Conservation (phyloP, 2,113 vertebrate genomes). For the Egretta garzetta region DNA sequence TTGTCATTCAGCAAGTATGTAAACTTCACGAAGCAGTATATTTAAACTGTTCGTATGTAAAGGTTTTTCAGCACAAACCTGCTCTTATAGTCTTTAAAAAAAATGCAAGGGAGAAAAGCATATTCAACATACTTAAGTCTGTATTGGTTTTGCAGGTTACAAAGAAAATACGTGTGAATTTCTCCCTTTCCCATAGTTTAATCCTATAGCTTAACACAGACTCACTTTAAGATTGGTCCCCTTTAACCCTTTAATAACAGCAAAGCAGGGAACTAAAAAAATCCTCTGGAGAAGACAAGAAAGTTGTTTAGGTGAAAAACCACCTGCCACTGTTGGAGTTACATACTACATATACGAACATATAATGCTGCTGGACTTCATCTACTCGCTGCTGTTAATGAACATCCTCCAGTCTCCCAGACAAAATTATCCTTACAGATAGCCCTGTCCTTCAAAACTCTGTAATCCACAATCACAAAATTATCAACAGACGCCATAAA, state of each 20-base stretch:
- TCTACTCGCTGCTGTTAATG: not conserved
- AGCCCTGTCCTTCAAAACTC: not conserved
- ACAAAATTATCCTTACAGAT: not conserved
- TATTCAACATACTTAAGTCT: not conserved
- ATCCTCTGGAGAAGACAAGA: not conserved
- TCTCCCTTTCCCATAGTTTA: not conserved
- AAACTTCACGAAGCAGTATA: not conserved
- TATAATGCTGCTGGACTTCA: not conserved
- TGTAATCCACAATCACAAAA: not conserved
- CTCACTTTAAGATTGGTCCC: not conserved
- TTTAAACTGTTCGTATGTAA: not conserved
- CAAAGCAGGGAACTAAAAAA: not conserved
- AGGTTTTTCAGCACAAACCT: not conserved
- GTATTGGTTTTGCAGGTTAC: not conserved
- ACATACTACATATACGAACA: not conserved
- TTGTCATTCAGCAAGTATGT: not conserved
- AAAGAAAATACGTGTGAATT: not conserved
- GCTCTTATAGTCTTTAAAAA: not conserved
- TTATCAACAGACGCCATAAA: not conserved
- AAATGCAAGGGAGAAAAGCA: not conserved
- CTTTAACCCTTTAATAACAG: not conserved
- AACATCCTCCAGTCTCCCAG: not conserved
- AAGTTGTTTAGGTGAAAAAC: not conserved
- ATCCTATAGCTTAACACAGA: not conserved
- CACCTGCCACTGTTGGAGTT: not conserved